Base-by-base conservation (phyloP, 2,888 invertebrate genomes). In the Drosophila leonis region DNA sequence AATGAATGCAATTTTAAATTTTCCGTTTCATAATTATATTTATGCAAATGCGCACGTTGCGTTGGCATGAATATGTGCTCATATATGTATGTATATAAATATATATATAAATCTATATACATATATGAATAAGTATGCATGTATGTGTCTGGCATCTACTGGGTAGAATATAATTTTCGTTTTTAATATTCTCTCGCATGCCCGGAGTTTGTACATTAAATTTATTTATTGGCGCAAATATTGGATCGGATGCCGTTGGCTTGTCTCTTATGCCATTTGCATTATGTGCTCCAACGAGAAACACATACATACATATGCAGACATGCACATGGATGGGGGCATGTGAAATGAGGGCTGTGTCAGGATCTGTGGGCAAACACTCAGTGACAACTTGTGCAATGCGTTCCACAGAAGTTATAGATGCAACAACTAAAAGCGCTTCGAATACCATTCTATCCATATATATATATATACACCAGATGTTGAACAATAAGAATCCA, bases 201-300 rank as follows among this genome's bases (percentile, higher is more conserved):
- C 73, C 69, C 76, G 80, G 88, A 86, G 89, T 82, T 89, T 79
- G 76, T 87, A 82, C 90, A 91, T 91, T 90, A 90, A 90, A 77
- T 82, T 90, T 91, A 91, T 91, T 91, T 91, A 91, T 91, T 90
- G 80, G 72, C 76, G 85, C 86, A 90, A 83, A 90, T 91, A 91
- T 91, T 91, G 91, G 83, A 91, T 91, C 91, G 86, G 83, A 88
- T 82, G 88, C 71, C 71, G 75, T 68, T 80, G 80, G 60, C 75
- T 67, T 59, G 64, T 72, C 75, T 78, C 67, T 75, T 39, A 46
- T 71, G 72, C 71, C 75, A 80, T 78, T 82, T 87, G 88, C 88
- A 85, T 84, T 82, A 80, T 86, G 76, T 67, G 69, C 62, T 35
- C 63, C 75, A 46, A 24, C 54, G 64, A 69, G 63, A 39, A 64